phyloP scores from a whole-genome alignment of 2,888 invertebrate species.

The Drosophila putrida region DNA sequence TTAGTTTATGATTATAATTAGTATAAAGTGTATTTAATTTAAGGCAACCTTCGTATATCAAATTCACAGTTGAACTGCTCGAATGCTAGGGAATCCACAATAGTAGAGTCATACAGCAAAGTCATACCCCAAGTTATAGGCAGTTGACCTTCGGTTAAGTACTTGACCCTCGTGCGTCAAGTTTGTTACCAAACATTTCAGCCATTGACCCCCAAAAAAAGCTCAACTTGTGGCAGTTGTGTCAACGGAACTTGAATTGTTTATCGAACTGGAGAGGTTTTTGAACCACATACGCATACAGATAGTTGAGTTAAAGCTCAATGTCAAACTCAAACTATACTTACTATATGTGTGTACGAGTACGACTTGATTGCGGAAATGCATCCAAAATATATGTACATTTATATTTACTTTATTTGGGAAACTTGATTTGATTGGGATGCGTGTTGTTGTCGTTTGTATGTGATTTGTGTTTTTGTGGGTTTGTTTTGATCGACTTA shows the following conservation, averaged over 20 bases:
- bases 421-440: conserved; percentile 36
- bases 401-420: conserved; percentile 42
- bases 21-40: conserved; percentile 6
- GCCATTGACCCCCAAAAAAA: conserved; percentile 71
- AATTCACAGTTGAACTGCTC: conserved; percentile 32
- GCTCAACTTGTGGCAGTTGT: conserved; percentile 47
- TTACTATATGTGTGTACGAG: background rate
- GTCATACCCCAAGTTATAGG: background rate
- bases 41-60: conserved; percentile 15
- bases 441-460: conserved; percentile 1
- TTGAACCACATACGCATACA: conserved; percentile 59
- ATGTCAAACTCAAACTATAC: conserved; percentile 38
- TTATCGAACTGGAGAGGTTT: conserved; percentile 65
- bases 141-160: conserved; percentile 47
- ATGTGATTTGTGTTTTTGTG: conserved; percentile 6
- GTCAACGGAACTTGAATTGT: conserved; percentile 78
- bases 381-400: conserved; percentile 50
- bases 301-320: conserved; percentile 32
- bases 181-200: conserved; percentile 57
- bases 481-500: conserved; percentile 28
- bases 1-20: conserved; percentile 11
- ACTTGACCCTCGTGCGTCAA: conserved; percentile 62
- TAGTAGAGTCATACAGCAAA: background rate
- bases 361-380: conserved; percentile 42
- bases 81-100: conserved; percentile 2